Base-by-base conservation (phyloP, 1,140 invertebrate genomes). In the Drosophila suzukii region DNA sequence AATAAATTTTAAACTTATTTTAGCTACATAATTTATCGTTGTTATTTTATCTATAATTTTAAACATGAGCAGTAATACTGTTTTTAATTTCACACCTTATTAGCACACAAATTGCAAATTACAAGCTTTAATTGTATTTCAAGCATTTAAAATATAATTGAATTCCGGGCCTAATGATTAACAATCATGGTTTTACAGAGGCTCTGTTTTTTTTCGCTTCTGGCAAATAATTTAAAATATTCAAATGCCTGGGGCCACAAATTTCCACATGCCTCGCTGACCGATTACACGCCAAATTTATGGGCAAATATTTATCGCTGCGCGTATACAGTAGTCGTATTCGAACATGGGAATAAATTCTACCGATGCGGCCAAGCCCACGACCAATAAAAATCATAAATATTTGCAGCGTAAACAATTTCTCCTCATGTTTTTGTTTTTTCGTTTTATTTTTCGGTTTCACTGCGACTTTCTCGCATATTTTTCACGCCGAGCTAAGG, bases 371-470 rank as follows among this genome's bases (percentile, higher is more conserved):
- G 15, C 53, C 43, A 57, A 59, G 38, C 60, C 44, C 60, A 72
- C 60, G 63, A 65, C 70, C 63, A 77, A 57, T 77, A 65, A 54
- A 77, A 77, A 66, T 61, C 83, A 83, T 82, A 86, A 86, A 86
- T 86, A 83, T 73, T 88, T 86, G 83, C 83, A 79, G 79, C 72
- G 81, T 86, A 86, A 86, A 79, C 83, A 79, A 55, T 83, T 86
- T 83, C 79, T 67, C 49, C 57, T 27, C 36, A 27, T 30, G 51
- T 38, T 58, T 49, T 75, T 51, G 44, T 38, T 53, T 39, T 58
- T 75, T 39, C 24, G 43, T 41, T 53, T 56, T 72, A 49, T 57
- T 81, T 75, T 59, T 34, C 10, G 65, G 30, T 51, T 59, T 63
- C 50, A 41, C 70, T 71, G 43, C 66, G 65, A 30, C 68, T 71